Conservation (phyloP, 2,888 invertebrate genomes). For the Megalurothrips usitatus region DNA sequence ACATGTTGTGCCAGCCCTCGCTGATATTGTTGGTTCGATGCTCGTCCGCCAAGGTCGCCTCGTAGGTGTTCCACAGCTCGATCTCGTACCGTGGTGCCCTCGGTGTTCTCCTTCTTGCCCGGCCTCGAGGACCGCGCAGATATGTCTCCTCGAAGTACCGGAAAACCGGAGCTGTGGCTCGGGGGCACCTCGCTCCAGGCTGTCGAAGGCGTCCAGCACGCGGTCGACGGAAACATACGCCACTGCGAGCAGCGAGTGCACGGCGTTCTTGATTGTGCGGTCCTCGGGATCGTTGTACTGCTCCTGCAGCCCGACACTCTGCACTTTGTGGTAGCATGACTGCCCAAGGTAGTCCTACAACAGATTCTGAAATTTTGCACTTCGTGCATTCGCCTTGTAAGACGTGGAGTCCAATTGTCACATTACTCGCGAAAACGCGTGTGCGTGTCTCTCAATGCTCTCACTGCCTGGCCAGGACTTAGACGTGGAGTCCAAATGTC, state of each 20-base stretch:
- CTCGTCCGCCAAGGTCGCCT: background rate
- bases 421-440: too few species aligned
- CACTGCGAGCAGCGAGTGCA: background rate
- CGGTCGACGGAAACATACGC: background rate
- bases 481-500: too few species aligned
- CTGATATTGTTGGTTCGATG: constrained; percentile 19
- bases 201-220: background rate
- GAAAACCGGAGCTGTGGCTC: background rate
- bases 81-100: background rate
- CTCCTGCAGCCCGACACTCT: background rate
- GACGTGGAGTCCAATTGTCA: too few species aligned
- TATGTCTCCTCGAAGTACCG: background rate
- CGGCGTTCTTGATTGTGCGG: background rate
- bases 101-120: background rate
- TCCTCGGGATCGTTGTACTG: background rate
- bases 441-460: too few species aligned
- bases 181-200: background rate
- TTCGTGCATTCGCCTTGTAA: too few species aligned
- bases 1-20: constrained; percentile 28
- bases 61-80: background rate
- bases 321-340: background rate
- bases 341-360: background rate
- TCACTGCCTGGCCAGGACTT: too few species aligned
- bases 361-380: too few species aligned
- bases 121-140: background rate